These are phyloP conservation scores for Neoitamus cyanurus DNA, from an alignment of 2,888 invertebrate genomes.

Conservation along the genomic window DNA sequence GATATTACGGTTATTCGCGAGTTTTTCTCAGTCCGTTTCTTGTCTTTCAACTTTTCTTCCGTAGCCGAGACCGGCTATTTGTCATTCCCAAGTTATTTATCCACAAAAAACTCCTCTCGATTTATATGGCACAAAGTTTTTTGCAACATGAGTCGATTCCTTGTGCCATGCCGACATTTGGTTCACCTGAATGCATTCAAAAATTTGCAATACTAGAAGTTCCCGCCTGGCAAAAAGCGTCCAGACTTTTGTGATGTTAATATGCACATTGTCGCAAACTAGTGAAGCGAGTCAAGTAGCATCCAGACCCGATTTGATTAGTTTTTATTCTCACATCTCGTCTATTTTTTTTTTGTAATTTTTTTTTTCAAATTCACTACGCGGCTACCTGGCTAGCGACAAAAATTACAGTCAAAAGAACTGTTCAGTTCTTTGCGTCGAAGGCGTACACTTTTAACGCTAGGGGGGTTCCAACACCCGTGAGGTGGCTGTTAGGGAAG, in stretches of 20 bases:
- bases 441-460: neutral
- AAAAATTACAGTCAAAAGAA: neutral
- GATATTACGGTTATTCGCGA: constrained; percentile 32
- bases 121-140: neutral
- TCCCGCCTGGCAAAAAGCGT: neutral
- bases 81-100: neutral
- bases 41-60: constrained; percentile 22
- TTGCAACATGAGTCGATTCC: constrained; percentile 22
- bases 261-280: neutral
- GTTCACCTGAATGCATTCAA: neutral
- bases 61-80: neutral
- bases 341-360: neutral
- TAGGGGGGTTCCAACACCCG: neutral
- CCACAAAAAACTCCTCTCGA: neutral
- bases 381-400: neutral
- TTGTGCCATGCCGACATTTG: constrained; percentile 15
- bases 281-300: neutral
- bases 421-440: neutral
- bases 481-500: neutral
- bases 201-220: neutral
- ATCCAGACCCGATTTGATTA: neutral
- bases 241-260: neutral
- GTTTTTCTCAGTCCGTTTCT: constrained; percentile 8
- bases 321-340: neutral
- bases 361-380: neutral